These are phyloP conservation scores for Arothron firmamentum DNA, from an alignment of 2,113 vertebrate genomes.

Conservation along the genomic window DNA sequence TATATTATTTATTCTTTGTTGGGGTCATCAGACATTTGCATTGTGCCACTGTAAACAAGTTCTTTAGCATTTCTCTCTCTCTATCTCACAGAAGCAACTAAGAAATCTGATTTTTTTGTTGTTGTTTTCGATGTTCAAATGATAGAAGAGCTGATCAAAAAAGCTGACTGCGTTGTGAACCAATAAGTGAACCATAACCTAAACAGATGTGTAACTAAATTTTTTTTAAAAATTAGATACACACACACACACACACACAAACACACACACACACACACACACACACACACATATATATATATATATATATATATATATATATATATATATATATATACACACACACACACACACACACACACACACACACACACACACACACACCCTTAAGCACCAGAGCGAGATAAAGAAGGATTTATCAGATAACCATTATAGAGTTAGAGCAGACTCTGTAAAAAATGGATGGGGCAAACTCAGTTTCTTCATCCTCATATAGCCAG, in stretches of 20 bases:
- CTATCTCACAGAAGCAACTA: not conserved
- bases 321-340: constrained; percentile 4
- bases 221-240: constrained; percentile 21
- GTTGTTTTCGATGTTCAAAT: constrained; percentile 3
- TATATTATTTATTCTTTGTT: no score
- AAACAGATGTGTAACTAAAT: constrained; percentile 31
- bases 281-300: no score
- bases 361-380: no score
- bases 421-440: constrained; percentile 42
- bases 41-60: not conserved
- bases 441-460: constrained; percentile 43
- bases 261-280: no score
- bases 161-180: constrained; percentile 15
- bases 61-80: not conserved
- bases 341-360: no score
- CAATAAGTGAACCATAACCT: constrained; percentile 25
- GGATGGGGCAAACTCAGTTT: constrained; percentile 52
- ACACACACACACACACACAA: no score
- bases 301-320: no score
- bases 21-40: no score
- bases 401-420: constrained; percentile 35
- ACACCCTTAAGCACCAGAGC: constrained; percentile 23
- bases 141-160: constrained; percentile 16
- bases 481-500: constrained; percentile 32
- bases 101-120: not conserved